Base-by-base conservation (phyloP, 64 coral and sea anemone genomes). In the Actinia tenebrosa region DNA sequence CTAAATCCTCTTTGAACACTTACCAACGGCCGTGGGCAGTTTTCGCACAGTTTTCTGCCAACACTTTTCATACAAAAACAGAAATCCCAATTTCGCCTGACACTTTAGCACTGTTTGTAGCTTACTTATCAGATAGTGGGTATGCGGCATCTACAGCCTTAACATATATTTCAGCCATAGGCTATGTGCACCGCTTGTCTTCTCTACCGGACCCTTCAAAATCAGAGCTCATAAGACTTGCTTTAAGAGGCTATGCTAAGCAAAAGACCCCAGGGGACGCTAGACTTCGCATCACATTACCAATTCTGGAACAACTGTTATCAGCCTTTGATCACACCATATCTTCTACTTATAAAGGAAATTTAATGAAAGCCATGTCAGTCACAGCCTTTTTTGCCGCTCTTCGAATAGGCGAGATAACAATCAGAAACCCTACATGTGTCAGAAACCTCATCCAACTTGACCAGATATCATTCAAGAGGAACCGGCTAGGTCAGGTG, bases 251-350 rank as follows among this genome's bases (percentile, higher is more conserved):
- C 56, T 50, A 86, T n/a, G 1, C 25, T 63, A 69, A 60, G 42
- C 25, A 62, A 63, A 42, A 56, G 13, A 30, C 84, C 42, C 30
- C 59, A 1, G 14, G 3, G 30, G 84, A 86, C 66, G 45, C 30
- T 13, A 27, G 84, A 44, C 64, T 86, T 45, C 84, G 59, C 30
- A 86, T 86, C 27, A 86, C 84, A 60, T 64, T 59, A 60, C 54
- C 53, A 62, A 71, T 86, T 47, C 45, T 63, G 45, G 59, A 86
- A 2, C 60, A 43, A 60, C 23, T 86, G 22, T 43, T 69, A 37
- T 71, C 58, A 58, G 84, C 84, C 10, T 84, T 84, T 84, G 81
- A 84, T 54, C 58, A 53, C 50, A 84, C 81, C 42, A 23, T 84
- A 54, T 84, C 81, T 3, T 84, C 81, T 3, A 42, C 20, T 58